Evolutionary conservation across 2,113 vertebrate genomes (phyloP).

Genomic region (Sander vitreus): DNA sequence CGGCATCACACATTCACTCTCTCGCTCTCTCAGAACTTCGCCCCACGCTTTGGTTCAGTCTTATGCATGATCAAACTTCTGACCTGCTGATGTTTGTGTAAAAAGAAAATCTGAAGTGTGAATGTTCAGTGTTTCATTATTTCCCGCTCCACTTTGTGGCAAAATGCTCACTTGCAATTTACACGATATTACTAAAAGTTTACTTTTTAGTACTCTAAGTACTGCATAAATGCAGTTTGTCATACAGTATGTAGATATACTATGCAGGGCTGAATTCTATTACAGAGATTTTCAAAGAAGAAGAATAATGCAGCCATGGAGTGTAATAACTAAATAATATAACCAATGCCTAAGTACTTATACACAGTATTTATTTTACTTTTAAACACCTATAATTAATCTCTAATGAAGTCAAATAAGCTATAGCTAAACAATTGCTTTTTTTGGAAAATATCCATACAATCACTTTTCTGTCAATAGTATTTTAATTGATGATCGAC

Average conservation of each 20-base stretch:
- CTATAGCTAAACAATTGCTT: not conserved
- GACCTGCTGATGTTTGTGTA: slow-evolving; percentile 11
- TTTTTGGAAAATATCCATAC: slow-evolving; percentile 21
- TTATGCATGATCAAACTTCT: not conserved
- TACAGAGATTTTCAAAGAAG: slow-evolving; percentile 11
- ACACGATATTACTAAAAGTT: not conserved
- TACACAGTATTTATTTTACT: not conserved
- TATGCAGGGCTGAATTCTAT: not conserved
- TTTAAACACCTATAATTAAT: not conserved
- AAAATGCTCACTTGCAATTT: slow-evolving; percentile 18
- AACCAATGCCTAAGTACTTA: not conserved
- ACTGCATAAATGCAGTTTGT: not conserved
- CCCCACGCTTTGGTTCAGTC: slow-evolving; percentile 17
- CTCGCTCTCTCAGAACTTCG: not conserved
- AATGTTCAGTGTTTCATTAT: slow-evolving; percentile 15
- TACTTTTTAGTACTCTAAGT: not conserved
- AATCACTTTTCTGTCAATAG: not conserved
- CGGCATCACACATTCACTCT: slow-evolving; percentile 16
- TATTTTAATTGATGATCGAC: not conserved
- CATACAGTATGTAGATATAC: not conserved
- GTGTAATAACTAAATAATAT: slow-evolving; percentile 7
- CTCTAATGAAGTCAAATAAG: slow-evolving; percentile 1
- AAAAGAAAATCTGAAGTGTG: slow-evolving; percentile 19
- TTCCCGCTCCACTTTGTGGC: slow-evolving; percentile 14
- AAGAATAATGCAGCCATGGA: not conserved